A percentile compares a stretch with the other conserved stretches of the same genome.
phyloP scores from a whole-genome alignment of 2,888 invertebrate genomes.

The Subacronicta megacephala region DNA sequence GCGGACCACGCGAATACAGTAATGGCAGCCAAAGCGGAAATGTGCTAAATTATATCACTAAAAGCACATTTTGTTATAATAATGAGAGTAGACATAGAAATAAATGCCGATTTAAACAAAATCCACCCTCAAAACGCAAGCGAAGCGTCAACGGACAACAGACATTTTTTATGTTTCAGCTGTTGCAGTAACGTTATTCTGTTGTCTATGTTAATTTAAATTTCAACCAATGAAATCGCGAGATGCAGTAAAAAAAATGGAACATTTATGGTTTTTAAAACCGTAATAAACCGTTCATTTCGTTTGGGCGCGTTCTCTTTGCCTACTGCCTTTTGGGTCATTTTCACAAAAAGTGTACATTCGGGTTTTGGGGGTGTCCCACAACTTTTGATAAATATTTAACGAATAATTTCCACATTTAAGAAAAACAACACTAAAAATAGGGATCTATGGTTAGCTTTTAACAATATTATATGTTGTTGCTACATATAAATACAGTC shows the following conservation, averaged over 20 bases:
- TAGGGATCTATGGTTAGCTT: no score
- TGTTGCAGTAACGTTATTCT: conserved; percentile 82
- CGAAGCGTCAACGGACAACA: conserved; percentile 85
- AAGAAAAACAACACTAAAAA: no score
- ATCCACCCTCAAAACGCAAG: conserved; percentile 79
- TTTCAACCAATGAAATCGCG: conserved; percentile 72
- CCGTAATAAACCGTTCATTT: no score
- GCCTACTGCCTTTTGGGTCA: no score
- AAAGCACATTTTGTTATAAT: conserved; percentile 71
- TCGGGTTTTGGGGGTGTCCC: no score
- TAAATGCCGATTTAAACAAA: conserved; percentile 62
- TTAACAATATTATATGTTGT: no score
- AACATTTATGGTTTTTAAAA: no score
- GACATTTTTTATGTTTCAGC: conserved; percentile 84
- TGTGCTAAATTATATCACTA: conserved; percentile 59
- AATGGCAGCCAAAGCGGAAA: conserved; percentile 69
- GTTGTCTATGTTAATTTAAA: conserved; percentile 80
- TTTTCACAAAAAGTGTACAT: no score
- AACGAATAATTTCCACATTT: no score
- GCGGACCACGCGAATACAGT: conserved; percentile 64
- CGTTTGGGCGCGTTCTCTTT: no score
- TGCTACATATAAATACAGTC: no score
- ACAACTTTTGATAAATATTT: no score
- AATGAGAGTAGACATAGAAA: conserved; percentile 71
- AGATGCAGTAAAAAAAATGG: neutral